Evolutionary conservation across 1,140 invertebrate genomes (phyloP).

Genomic region (Calliphora vicina): DNA sequence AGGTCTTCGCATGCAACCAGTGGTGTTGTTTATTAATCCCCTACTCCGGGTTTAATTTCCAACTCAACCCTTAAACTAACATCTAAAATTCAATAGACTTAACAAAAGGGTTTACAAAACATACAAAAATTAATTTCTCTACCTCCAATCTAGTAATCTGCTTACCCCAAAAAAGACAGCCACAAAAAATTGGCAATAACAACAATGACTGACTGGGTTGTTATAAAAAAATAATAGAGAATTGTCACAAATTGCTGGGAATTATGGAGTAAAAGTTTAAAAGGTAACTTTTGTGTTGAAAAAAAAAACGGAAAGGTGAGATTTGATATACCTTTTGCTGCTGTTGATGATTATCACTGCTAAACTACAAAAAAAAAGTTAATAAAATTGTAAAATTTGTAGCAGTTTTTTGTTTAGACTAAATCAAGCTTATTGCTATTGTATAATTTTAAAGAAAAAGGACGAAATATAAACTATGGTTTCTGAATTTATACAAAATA

Average conservation of each 20-base stretch:
- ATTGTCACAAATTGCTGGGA: constrained; percentile 2
- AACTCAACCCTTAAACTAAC: background rate
- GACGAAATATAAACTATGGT: too few species aligned
- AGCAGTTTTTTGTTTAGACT: background rate
- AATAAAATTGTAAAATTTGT: background rate
- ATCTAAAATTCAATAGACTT: background rate
- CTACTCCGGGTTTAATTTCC: too few species aligned
- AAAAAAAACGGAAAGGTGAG: background rate
- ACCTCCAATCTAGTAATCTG: background rate
- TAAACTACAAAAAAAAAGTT: background rate
- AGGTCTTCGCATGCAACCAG: background rate
- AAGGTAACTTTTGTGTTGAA: background rate
- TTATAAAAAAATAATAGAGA: background rate
- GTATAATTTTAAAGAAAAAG: background rate
- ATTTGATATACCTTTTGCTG: background rate
- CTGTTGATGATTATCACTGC: background rate
- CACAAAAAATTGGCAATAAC: background rate
- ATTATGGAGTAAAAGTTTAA: constrained; percentile 4
- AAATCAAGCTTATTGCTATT: background rate
- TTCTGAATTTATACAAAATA: too few species aligned
- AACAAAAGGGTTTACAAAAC: constrained; percentile 4
- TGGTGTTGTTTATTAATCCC: background rate
- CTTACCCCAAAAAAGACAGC: background rate
- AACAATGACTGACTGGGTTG: too few species aligned
- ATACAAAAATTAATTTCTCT: constrained; percentile 6